Evolutionary conservation across 2,113 vertebrate genomes (phyloP), one percentile per base, ranked within the genome.

Genomic region (Pandion haliaetus): DNA sequence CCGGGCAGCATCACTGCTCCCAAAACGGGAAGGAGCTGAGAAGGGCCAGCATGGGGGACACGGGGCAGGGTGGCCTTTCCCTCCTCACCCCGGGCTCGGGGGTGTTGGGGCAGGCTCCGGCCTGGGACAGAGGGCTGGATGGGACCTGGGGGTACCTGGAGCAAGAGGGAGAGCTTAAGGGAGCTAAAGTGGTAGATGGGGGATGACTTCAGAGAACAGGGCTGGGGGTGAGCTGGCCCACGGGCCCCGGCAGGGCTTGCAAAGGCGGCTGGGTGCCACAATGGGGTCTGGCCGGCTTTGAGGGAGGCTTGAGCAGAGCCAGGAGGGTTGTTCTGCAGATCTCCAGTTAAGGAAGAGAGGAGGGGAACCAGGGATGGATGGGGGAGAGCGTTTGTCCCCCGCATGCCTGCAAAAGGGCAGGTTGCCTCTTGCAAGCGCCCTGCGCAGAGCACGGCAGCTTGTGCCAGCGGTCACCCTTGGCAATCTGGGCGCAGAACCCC

Each of bases 321-420:
- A 1, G 49, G 57, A 74, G 69, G 42, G 19, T 45, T 69, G 28
- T 66, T 86, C 34, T 36, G 34, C 57, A 52, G 49, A 50, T 44
- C 80, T 13, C 18, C 14, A 4, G 12, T n/a, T 79, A 19, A 24
- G 36, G 63, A 81, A 54, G 32, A 14, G 44, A 79, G 29, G 29
- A 80, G 23, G 12, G 38, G 16, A 17, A 36, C 7, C 18, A 36
- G 57, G 42, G 57, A 2, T 36, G 44, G 47, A 26, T 23, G 31
- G 13, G 24, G 42, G 25, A 62, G 10, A 58, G 54, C 4, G 0
- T 77, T 88, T 77, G 59, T 34, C 36, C 71, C 67, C 28, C 8
- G 0, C 3, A 2, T 1, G 1, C 91, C 69, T 38, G 18, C 38
- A 10, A 32, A 32, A 42, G 52, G 47, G 32, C 78, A 42, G 20